phyloP scores from a whole-genome alignment of 2,888 invertebrate genomes.

The Tineola bisselliella region DNA sequence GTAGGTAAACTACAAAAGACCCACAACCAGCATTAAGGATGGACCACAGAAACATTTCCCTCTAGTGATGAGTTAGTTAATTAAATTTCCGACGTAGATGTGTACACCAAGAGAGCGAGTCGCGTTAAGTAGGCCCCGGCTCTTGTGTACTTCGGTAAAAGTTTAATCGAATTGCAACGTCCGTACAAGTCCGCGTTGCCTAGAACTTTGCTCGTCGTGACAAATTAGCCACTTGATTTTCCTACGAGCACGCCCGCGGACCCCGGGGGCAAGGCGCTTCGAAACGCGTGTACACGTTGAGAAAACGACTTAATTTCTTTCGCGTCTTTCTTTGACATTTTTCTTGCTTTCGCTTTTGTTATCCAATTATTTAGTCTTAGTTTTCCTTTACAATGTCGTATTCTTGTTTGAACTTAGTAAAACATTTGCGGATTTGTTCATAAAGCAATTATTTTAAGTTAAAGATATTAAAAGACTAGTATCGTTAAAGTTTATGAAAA shows the following conservation, averaged over 20 bases:
- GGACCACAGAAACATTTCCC: conserved; percentile 18
- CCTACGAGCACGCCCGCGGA: neutral
- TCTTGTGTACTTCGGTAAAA: conserved; percentile 22
- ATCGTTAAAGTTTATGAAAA: too few species aligned
- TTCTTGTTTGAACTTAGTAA: conserved; percentile 6
- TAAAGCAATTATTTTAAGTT: neutral
- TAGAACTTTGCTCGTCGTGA: conserved; percentile 48
- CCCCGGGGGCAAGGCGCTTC: neutral
- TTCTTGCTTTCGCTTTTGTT: conserved; percentile 11
- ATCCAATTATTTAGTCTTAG: conserved; percentile 11
- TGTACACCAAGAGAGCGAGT: conserved; percentile 35
- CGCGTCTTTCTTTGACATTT: conserved; percentile 23
- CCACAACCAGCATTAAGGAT: neutral
- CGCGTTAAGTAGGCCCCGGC: conserved; percentile 48
- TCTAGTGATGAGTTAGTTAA: conserved; percentile 49
- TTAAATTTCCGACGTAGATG: conserved; percentile 53
- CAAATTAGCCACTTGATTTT: conserved; percentile 61
- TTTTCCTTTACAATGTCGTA: neutral
- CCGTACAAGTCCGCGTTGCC: conserved; percentile 36
- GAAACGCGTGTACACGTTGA: conserved; percentile 34
- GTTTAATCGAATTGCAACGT: conserved; percentile 64
- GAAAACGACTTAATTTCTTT: conserved; percentile 40
- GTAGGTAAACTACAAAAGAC: conserved; percentile 4
- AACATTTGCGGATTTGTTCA: neutral
- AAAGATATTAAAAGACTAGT: neutral